phyloP scores from a whole-genome alignment of 2,888 invertebrate species.

The Altica lythri region DNA sequence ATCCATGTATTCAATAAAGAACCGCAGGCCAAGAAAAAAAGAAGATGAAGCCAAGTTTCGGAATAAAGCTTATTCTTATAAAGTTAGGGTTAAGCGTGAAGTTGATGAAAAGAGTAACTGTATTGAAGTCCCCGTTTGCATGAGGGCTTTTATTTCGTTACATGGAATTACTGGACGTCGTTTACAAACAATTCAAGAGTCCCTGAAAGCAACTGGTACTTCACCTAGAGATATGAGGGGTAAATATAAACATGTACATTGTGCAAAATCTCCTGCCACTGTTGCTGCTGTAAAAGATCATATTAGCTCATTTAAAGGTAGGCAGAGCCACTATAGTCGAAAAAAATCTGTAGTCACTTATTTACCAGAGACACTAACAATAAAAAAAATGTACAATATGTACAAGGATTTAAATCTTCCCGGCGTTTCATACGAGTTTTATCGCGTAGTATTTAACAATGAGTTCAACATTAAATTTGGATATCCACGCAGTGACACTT shows the following conservation, averaged over 20 bases:
- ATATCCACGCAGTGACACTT: slow-evolving; percentile 24
- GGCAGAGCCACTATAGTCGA: background rate
- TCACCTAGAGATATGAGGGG: slow-evolving; percentile 3
- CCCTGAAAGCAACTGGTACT: background rate
- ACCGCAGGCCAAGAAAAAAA: background rate
- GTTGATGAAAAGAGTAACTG: background rate
- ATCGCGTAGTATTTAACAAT: slow-evolving; percentile 18
- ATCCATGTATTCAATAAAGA: background rate
- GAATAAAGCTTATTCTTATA: background rate
- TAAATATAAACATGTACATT: background rate
- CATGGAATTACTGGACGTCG: background rate
- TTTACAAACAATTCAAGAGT: background rate
- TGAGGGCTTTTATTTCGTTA: background rate
- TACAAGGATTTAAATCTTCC: too few relatives aligned
- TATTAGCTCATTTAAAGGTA: background rate
- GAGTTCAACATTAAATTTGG: slow-evolving; percentile 23
- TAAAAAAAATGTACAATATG: slow-evolving; percentile 4
- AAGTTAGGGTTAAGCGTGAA: background rate
- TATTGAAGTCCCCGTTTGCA: background rate
- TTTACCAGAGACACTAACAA: background rate
- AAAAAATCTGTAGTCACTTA: background rate
- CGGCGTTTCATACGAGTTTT: slow-evolving; percentile 19
- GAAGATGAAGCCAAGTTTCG: background rate
- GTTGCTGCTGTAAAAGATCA: background rate
- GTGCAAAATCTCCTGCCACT: background rate